Conservation (phyloP, 2,888 invertebrate species). For the Bedellia somnulentella region DNA sequence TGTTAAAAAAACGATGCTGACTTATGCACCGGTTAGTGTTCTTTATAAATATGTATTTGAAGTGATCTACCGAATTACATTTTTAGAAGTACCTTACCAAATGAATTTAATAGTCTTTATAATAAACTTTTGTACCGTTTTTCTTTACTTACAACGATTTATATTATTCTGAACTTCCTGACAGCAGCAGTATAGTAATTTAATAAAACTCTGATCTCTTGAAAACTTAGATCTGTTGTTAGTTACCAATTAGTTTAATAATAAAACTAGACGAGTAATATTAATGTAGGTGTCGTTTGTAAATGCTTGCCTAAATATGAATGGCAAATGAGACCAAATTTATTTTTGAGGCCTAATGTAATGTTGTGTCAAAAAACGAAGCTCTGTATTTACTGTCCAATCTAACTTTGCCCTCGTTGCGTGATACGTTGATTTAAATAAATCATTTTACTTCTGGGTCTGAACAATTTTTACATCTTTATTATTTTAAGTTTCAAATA, state of each 20-base stretch:
- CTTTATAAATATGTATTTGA: constrained; percentile 30
- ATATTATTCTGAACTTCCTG: constrained; percentile 27
- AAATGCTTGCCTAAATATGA: constrained; percentile 16
- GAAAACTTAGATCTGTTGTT: background rate
- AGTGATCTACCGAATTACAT: constrained; percentile 50
- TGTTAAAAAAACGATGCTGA: constrained; percentile 4
- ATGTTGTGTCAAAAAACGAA: constrained; percentile 37
- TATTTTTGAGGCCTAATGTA: constrained; percentile 46
- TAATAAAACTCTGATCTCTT: constrained; percentile 6
- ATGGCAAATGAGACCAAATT: constrained; percentile 39
- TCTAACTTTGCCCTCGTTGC: too few relatives aligned
- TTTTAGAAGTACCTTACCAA: constrained; percentile 31
- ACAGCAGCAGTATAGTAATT: constrained; percentile 16
- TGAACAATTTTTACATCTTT: constrained; percentile 49
- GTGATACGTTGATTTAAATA: too few relatives aligned
- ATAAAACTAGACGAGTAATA: constrained; percentile 36
- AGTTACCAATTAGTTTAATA: constrained; percentile 16
- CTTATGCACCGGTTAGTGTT: constrained; percentile 43
- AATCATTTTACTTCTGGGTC: constrained; percentile 20
- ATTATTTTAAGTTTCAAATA: constrained; percentile 52
- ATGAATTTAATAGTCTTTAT: constrained; percentile 18
- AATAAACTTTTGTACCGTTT: constrained; percentile 40
- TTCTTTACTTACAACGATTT: constrained; percentile 27
- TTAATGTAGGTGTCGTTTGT: constrained; percentile 37
- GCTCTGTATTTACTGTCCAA: constrained; percentile 41